Percentiles rank a stretch among this genome's conserved stretches.
phyloP scores from a whole-genome alignment of 2,888 invertebrate species.

The Cephus sareptanus region DNA sequence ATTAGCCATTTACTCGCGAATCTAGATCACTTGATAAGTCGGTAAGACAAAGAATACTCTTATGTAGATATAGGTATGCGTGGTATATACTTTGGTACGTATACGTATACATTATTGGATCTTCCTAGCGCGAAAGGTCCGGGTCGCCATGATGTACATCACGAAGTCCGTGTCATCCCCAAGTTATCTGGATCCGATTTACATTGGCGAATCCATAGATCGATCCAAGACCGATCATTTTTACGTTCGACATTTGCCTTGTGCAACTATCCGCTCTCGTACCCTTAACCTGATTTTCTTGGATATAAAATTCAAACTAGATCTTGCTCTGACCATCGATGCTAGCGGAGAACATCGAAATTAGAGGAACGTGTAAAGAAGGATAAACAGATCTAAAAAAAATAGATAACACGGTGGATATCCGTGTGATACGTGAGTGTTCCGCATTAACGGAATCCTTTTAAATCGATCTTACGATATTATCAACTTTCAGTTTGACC shows the following conservation, averaged over 20 bases:
- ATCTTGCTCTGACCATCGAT: neutral
- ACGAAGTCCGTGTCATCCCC: slow-evolving; percentile 17
- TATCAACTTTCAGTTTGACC: neutral
- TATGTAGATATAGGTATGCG: neutral
- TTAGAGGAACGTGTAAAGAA: neutral
- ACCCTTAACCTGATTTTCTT: neutral
- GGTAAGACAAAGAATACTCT: slow-evolving; percentile 7
- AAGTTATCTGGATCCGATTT: slow-evolving; percentile 1
- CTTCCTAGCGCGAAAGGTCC: slow-evolving; percentile 11
- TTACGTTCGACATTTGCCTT: neutral
- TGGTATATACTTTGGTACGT: slow-evolving; percentile 1
- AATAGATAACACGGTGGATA: neutral
- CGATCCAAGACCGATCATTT: neutral
- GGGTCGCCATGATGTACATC: slow-evolving; percentile 19
- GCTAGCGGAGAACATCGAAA: neutral
- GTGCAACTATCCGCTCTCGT: neutral
- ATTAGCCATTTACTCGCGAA: slow-evolving; percentile 18
- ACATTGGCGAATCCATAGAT: neutral
- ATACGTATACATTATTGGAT: neutral
- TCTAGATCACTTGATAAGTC: slow-evolving; percentile 27
- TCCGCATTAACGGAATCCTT: neutral
- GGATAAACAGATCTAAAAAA: neutral
- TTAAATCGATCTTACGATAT: neutral
- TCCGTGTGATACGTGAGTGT: neutral
- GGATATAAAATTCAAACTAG: neutral